Evolutionary conservation across 2,888 invertebrate genomes (phyloP).

Genomic region (Eupithecia insigniata): DNA sequence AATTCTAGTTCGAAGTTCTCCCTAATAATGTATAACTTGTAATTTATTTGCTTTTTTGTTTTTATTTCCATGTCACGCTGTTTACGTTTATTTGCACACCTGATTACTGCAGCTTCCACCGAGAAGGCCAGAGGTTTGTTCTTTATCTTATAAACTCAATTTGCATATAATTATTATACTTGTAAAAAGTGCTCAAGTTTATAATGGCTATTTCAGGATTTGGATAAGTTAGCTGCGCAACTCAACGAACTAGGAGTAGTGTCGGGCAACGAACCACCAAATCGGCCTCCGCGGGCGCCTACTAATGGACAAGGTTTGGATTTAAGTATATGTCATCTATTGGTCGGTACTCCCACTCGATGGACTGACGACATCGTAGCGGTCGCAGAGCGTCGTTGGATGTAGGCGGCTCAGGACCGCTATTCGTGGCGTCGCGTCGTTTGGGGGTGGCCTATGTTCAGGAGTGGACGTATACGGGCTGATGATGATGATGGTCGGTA

Average conservation of each 20-base stretch:
- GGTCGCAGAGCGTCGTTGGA: too few species aligned
- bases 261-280: slow-evolving; percentile 88
- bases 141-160: slow-evolving; percentile 33
- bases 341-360: too few species aligned
- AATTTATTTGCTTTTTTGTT: slow-evolving; percentile 71
- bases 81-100: slow-evolving; percentile 80
- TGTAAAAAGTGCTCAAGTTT: neutral
- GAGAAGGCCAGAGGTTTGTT: slow-evolving; percentile 95
- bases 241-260: slow-evolving; percentile 96
- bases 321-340: neutral
- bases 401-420: too few species aligned
- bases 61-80: slow-evolving; percentile 83
- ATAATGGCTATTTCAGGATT: slow-evolving; percentile 87
- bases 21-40: slow-evolving; percentile 15
- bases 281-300: slow-evolving; percentile 76
- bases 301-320: slow-evolving; percentile 77
- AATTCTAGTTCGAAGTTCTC: too few species aligned
- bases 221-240: slow-evolving; percentile 98
- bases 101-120: slow-evolving; percentile 89
- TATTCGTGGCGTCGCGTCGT: too few species aligned
- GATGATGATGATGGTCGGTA: too few species aligned
- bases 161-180: neutral
- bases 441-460: too few species aligned
- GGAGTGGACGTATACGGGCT: too few species aligned
- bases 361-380: too few species aligned